Conservation (phyloP, 2,888 invertebrate species). For the Noctua janthina region DNA sequence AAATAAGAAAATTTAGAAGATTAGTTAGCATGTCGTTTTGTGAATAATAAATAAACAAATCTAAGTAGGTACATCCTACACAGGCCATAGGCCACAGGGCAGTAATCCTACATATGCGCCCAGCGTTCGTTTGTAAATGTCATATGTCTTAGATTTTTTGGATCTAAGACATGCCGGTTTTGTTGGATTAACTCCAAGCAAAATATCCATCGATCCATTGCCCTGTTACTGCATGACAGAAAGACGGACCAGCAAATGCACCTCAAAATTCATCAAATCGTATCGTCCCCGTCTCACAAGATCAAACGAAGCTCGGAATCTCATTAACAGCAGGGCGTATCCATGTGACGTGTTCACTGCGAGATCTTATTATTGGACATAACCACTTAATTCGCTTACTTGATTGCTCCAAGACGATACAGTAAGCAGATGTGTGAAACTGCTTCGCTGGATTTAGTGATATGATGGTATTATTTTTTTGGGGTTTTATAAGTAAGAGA, state of each 20-base stretch:
- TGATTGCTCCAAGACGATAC: constrained; percentile 59
- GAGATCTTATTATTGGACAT: constrained; percentile 69
- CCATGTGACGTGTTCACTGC: constrained; percentile 60
- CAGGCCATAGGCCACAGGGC: no score
- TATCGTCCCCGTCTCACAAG: constrained; percentile 54
- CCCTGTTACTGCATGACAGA: not conserved
- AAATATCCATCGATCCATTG: not conserved
- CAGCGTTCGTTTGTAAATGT: not conserved
- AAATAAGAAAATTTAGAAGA: not conserved
- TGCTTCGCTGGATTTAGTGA: constrained; percentile 21
- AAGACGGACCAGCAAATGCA: not conserved
- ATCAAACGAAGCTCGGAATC: constrained; percentile 41
- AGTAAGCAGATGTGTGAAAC: constrained; percentile 57
- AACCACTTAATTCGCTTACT: constrained; percentile 66
- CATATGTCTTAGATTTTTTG: not conserved
- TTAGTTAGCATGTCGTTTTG: not conserved
- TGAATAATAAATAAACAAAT: not conserved
- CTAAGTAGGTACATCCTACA: not conserved
- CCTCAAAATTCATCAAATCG: constrained; percentile 20
- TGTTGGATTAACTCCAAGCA: not conserved
- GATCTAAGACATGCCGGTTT: no score
- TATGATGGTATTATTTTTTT: constrained; percentile 12
- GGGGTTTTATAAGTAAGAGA: not conserved
- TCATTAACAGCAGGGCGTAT: constrained; percentile 66
- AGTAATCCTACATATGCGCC: not conserved